Evolutionary conservation across 2,888 invertebrate genomes (phyloP).

Genomic region (Toxonevra muliebris): DNA sequence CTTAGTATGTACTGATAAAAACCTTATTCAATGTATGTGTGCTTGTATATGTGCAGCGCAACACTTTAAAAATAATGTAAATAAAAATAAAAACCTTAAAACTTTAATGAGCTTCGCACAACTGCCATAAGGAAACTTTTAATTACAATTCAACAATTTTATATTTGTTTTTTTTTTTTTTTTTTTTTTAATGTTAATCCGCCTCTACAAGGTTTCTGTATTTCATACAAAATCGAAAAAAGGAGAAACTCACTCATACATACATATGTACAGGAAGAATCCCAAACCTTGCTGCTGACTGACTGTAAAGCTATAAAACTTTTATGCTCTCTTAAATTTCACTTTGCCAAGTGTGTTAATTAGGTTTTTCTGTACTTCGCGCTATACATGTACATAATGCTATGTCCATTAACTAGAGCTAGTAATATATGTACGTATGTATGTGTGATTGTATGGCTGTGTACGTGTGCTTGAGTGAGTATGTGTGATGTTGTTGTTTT

Average conservation of each 20-base stretch:
- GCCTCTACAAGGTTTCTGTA: too few species aligned
- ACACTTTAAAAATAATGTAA: neutral
- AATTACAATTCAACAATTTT: too few species aligned
- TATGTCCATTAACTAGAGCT: too few species aligned
- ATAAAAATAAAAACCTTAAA: neutral
- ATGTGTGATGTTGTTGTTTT: neutral
- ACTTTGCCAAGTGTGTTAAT: slow-evolving; percentile 41
- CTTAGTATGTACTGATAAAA: neutral
- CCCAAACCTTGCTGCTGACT: neutral
- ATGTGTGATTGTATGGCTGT: neutral
- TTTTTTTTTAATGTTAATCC: too few species aligned
- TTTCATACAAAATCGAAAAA: too few species aligned
- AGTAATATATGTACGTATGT: slow-evolving; percentile 18
- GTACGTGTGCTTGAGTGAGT: neutral
- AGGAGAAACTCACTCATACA: neutral
- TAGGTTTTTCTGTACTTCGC: slow-evolving; percentile 37
- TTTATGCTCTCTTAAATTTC: slow-evolving; percentile 34
- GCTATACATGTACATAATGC: too few species aligned
- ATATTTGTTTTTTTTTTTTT: too few species aligned
- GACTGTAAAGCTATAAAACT: neutral
- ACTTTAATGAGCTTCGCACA: too few species aligned
- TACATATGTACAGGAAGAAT: too few species aligned
- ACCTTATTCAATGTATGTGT: slow-evolving; percentile 8
- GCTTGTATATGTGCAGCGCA: slow-evolving; percentile 21
- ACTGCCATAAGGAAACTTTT: too few species aligned